Evolutionary conservation across 2,888 invertebrate species (phyloP).

Genomic region (Oasisia sp.): DNA sequence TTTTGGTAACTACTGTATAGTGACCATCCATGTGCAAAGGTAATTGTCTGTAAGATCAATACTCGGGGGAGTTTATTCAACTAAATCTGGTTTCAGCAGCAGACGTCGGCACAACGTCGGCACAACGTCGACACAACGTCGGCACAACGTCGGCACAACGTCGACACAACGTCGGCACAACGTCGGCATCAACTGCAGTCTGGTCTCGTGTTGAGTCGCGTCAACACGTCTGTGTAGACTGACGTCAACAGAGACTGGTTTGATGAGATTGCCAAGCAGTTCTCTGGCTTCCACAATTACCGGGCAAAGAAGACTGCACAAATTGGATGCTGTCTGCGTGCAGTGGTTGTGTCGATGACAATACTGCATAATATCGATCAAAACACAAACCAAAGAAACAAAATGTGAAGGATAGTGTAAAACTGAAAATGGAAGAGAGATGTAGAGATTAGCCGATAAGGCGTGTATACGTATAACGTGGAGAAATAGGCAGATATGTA

Average conservation of each 20-base stretch:
- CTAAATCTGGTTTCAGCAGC: not conserved
- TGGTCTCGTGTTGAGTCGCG: not conserved
- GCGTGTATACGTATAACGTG: not conserved
- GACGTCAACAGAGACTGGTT: slow-evolving; percentile 3
- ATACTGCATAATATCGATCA: not conserved
- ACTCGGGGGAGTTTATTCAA: not conserved
- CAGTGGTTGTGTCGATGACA: not conserved
- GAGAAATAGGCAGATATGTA: not conserved
- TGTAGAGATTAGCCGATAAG: not conserved
- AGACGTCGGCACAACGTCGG: not conserved
- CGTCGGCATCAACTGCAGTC: not conserved
- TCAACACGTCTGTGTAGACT: not conserved
- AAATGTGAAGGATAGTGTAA: not conserved
- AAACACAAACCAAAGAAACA: not conserved
- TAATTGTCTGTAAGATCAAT: too few species aligned
- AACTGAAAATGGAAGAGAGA: not conserved
- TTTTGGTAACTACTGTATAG: too few species aligned
- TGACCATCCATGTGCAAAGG: too few species aligned
- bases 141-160: not conserved
- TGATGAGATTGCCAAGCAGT: not conserved
- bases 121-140: not conserved
- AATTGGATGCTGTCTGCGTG: not conserved
- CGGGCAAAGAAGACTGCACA: not conserved
- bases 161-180: not conserved
- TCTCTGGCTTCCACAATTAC: not conserved